These are phyloP conservation scores for Horisme vitalbata DNA, from an alignment of 2,888 invertebrate genomes.

Conservation along the genomic window DNA sequence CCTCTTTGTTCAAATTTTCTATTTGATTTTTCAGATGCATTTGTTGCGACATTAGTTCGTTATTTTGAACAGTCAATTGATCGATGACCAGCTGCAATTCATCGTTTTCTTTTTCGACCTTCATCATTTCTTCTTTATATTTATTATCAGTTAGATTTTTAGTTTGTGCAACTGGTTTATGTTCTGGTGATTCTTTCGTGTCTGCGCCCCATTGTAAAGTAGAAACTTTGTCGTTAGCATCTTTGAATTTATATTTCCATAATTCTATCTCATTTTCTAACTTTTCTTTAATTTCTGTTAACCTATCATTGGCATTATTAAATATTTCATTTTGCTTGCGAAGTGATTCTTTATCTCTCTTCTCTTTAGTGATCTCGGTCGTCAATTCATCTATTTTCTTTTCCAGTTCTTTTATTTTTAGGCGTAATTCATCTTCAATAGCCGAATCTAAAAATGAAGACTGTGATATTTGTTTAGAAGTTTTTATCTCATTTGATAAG, in stretches of 20 bases:
- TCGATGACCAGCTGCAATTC: constrained; percentile 64
- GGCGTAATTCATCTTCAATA: constrained; percentile 91
- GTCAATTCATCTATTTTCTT: constrained; percentile 84
- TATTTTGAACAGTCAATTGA: constrained; percentile 59
- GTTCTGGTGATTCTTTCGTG: constrained; percentile 46
- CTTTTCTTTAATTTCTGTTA: constrained; percentile 91
- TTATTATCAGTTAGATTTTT: constrained; percentile 32
- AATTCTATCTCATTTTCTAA: constrained; percentile 89
- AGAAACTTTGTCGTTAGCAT: constrained; percentile 85
- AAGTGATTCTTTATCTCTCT: constrained; percentile 86
- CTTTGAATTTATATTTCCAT: constrained; percentile 88
- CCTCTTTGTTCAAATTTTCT: constrained; percentile 52
- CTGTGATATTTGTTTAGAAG: constrained; percentile 75
- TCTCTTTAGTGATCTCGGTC: constrained; percentile 83
- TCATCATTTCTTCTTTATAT: constrained; percentile 55
- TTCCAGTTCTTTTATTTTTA: constrained; percentile 86
- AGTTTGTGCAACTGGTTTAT: constrained; percentile 31
- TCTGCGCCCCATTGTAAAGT: constrained; percentile 63
- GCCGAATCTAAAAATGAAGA: constrained; percentile 88
- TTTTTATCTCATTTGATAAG: constrained; percentile 79
- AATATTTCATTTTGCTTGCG: constrained; percentile 88
- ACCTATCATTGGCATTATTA: constrained; percentile 88
- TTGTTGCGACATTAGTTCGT: constrained; percentile 50
- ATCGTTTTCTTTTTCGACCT: constrained; percentile 75
- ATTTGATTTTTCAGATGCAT: constrained; percentile 55